These are phyloP conservation scores for Sinosuthora webbiana DNA, from an alignment of 2,113 vertebrate genomes.

Conservation along the genomic window DNA sequence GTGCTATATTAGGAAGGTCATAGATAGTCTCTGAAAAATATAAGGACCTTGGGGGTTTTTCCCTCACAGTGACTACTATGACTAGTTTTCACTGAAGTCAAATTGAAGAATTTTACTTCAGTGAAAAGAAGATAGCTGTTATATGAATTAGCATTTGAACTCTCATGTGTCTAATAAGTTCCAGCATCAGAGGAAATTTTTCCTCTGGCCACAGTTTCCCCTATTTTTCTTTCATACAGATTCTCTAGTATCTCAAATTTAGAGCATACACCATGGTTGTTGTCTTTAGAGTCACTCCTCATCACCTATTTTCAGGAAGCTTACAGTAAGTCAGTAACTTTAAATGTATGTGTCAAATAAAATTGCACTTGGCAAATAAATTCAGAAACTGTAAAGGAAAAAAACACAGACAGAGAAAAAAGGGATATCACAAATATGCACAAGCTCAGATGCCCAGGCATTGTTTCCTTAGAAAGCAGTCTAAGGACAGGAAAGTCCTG, in stretches of 20 bases:
- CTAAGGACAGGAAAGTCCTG: conserved; percentile 4
- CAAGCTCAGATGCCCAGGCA: neutral
- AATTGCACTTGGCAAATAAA: neutral
- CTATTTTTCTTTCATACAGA: neutral
- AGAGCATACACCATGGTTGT: neutral
- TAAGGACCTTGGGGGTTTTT: accelerated
- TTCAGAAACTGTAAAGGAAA: neutral
- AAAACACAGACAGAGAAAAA: neutral
- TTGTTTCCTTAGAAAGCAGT: conserved; percentile 40
- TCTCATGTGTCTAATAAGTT: neutral
- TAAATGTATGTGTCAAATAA: neutral
- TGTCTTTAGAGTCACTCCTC: neutral
- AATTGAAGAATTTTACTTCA: too few relatives aligned
- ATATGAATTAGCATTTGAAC: neutral
- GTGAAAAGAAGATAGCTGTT: neutral
- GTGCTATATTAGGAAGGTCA: neutral
- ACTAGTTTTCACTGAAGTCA: neutral
- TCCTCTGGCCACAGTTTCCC: neutral
- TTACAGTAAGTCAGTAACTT: neutral
- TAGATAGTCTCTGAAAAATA: neutral
- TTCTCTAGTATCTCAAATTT: neutral
- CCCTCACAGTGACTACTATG: neutral
- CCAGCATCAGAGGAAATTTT: neutral
- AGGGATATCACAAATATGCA: neutral
- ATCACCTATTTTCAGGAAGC: neutral